Conservation (phyloP, 2,797 vertebrate genomes). For the Poeciliopsis gracilis region DNA sequence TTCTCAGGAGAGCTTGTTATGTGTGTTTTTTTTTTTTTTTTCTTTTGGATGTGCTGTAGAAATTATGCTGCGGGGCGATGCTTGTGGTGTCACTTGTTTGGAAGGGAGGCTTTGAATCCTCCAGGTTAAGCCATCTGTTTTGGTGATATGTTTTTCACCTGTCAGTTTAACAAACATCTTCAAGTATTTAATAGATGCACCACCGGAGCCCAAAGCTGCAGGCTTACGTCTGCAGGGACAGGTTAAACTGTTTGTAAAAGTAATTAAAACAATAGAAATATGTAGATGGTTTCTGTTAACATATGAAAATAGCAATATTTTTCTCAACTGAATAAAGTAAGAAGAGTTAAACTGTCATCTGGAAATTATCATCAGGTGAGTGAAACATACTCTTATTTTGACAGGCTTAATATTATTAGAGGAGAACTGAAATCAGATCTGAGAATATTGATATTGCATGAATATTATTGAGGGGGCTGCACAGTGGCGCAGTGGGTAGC, state of each 20-base stretch:
- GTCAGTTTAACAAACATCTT: neutral
- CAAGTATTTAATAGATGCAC: neutral
- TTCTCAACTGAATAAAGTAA: neutral
- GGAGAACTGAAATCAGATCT: too few relatives aligned
- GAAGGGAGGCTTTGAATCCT: constrained; percentile 29
- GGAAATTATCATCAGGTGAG: neutral
- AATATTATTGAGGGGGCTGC: too few relatives aligned
- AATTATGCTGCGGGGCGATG: constrained; percentile 45
- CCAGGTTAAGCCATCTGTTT: constrained; percentile 3
- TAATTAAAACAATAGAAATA: neutral
- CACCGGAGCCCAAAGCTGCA: neutral
- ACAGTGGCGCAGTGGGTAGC: too few relatives aligned
- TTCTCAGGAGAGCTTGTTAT: constrained; percentile 69
- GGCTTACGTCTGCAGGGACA: neutral
- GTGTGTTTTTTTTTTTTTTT: constrained; percentile 26
- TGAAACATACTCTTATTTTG: neutral
- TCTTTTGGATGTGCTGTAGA: constrained; percentile 66
- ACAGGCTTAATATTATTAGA: neutral
- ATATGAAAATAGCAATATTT: neutral
- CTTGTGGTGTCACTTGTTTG: constrained; percentile 21
- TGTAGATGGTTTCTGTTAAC: neutral
- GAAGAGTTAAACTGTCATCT: neutral
- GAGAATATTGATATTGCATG: too few relatives aligned
- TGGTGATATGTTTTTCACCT: neutral
- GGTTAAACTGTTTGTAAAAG: neutral